Percentiles rank a stretch among this genome's conserved stretches.
phyloP scores from a whole-genome alignment of 1,140 invertebrate species.

The Hylaeus anthracinus region DNA sequence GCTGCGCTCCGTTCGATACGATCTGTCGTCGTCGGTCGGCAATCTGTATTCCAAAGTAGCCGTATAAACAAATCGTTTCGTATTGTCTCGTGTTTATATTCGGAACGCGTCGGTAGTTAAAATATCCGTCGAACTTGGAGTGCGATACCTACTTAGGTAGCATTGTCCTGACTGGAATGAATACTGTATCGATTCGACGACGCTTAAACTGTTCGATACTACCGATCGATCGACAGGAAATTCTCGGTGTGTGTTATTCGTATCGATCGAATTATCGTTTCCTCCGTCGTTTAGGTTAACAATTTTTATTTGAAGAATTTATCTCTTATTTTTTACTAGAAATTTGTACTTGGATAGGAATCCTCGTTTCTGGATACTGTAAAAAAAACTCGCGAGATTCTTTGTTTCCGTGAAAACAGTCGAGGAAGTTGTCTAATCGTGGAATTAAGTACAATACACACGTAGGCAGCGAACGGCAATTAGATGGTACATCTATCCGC shows the following conservation, averaged over 20 bases:
- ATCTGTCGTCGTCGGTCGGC: neutral
- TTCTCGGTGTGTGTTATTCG: neutral
- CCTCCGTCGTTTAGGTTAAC: too few species aligned
- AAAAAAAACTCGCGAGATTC: neutral
- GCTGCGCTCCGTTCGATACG: neutral
- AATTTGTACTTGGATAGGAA: too few species aligned
- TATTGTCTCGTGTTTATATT: neutral
- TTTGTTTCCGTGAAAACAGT: neutral
- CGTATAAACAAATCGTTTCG: neutral
- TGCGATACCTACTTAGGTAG: neutral
- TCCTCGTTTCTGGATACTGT: too few species aligned
- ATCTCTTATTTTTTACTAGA: too few species aligned
- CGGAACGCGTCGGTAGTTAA: neutral
- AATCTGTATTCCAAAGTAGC: neutral
- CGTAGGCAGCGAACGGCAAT: slow-evolving; percentile 26
- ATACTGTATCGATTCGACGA: neutral
- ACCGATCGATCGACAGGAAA: neutral
- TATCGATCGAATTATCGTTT: too few species aligned
- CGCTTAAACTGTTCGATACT: neutral
- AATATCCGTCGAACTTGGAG: neutral
- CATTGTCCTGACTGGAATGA: neutral
- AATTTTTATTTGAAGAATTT: too few species aligned
- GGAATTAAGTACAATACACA: slow-evolving; percentile 31
- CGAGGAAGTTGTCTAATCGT: slow-evolving; percentile 23
- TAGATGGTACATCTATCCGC: slow-evolving; percentile 21